A percentile compares a stretch with the other conserved stretches of the same genome.
Evolutionary conservation across 2,888 invertebrate species (phyloP).

Genomic region (Scrobipalpa atriplicella): DNA sequence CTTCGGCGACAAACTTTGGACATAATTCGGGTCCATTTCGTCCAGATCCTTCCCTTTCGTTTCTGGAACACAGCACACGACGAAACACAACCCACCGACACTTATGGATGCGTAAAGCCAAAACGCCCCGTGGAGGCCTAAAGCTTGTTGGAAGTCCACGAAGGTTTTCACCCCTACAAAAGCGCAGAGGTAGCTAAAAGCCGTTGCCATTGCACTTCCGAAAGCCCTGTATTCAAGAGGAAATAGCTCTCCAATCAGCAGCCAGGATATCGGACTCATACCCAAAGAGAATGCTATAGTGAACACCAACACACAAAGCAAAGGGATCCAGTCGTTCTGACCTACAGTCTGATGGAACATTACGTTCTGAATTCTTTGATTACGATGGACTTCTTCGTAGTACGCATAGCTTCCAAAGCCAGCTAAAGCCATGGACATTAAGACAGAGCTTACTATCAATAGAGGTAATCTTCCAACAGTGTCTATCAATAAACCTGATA

Average conservation of each 20-base stretch:
- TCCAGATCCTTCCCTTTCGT: slow-evolving; percentile 95
- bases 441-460: slow-evolving; percentile 90
- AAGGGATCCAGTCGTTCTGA: slow-evolving; percentile 91
- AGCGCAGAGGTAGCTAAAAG: slow-evolving; percentile 93
- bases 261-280: slow-evolving; percentile 94
- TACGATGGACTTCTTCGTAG: slow-evolving; percentile 87
- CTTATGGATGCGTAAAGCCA: slow-evolving; percentile 94
- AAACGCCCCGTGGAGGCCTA: slow-evolving; percentile 92
- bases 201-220: slow-evolving; percentile 93
- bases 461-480: slow-evolving; percentile 92
- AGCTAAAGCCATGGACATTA: slow-evolving; percentile 93
- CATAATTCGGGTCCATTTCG: slow-evolving; percentile 91
- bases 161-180: slow-evolving; percentile 94
- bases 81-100: slow-evolving; percentile 91
- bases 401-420: slow-evolving; percentile 93
- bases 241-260: slow-evolving; percentile 92
- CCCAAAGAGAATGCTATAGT: slow-evolving; percentile 94
- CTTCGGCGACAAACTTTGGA: slow-evolving; percentile 75
- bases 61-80: slow-evolving; percentile 93
- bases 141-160: slow-evolving; percentile 89
- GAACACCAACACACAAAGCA: slow-evolving; percentile 91
- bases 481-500: slow-evolving; percentile 92
- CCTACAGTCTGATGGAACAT: slow-evolving; percentile 80
- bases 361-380: slow-evolving; percentile 76
- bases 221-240: slow-evolving; percentile 92